Conservation (phyloP, 2,113 vertebrate genomes). For the Myiagra hebetior region DNA sequence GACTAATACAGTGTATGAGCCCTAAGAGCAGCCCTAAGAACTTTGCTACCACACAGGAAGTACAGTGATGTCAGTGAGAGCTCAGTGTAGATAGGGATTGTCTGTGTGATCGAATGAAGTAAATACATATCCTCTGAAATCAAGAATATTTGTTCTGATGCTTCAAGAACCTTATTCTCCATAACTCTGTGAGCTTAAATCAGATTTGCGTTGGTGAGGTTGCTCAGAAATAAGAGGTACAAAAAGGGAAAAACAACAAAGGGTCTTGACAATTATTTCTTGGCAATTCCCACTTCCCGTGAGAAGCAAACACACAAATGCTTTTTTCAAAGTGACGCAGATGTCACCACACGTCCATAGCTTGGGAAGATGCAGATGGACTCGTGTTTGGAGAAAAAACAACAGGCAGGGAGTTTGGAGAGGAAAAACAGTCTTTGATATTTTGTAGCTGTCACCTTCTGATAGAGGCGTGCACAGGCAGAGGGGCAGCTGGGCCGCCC, state of each 20-base stretch:
- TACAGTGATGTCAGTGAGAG: background rate
- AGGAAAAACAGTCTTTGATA: background rate
- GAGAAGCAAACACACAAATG: background rate
- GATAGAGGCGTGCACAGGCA: background rate
- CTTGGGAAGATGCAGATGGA: conserved; percentile 15
- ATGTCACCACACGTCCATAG: background rate
- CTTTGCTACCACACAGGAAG: background rate
- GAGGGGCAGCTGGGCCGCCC: background rate
- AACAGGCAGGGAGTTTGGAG: background rate
- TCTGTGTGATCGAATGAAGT: background rate
- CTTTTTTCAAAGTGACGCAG: background rate
- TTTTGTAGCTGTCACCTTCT: background rate
- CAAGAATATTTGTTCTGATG: background rate
- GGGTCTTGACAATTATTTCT: background rate
- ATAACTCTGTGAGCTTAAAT: background rate
- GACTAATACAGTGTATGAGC: background rate
- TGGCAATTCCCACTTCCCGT: conserved; percentile 11
- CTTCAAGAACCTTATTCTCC: background rate
- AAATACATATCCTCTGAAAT: background rate
- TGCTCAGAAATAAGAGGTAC: background rate
- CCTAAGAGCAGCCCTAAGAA: background rate
- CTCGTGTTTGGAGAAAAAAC: background rate
- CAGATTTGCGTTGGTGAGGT: background rate
- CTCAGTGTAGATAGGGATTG: background rate
- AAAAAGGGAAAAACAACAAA: background rate